Evolutionary conservation across 2,113 vertebrate species (phyloP).

Genomic region (Gambusia holbrooki): DNA sequence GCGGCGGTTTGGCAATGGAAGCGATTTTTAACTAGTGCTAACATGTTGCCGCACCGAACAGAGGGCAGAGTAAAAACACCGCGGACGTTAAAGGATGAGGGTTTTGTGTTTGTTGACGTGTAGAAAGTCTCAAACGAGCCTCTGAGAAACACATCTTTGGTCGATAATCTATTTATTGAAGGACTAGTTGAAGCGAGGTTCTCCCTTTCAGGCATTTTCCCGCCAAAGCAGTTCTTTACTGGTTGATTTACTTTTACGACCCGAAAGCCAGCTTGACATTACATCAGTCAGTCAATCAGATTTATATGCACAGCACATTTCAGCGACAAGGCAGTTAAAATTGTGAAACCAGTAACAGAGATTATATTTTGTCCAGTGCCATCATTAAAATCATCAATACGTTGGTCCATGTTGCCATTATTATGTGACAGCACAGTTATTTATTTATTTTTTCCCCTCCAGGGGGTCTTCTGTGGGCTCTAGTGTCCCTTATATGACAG

Average conservation of each 20-base stretch:
- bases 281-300: no score
- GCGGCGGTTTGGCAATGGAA: constrained; percentile 19
- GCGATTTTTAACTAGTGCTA: constrained; percentile 8
- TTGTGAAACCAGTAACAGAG: no score
- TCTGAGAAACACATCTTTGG: neutral
- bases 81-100: constrained; percentile 19
- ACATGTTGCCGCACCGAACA: constrained; percentile 24
- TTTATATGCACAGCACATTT: no score
- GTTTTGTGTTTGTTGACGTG: constrained; percentile 5
- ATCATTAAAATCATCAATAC: no score
- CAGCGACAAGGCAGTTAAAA: no score
- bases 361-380: no score
- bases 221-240: neutral
- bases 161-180: neutral
- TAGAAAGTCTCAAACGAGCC: neutral
- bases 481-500: no score
- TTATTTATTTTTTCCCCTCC: no score
- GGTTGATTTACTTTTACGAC: neutral
- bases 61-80: constrained; percentile 54
- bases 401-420: no score
- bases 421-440: no score
- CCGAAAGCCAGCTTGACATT: neutral
- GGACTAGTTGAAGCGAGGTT: neutral
- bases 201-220: neutral
- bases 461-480: no score